Evolutionary conservation across 2,113 vertebrate genomes (phyloP).

Genomic region (Herpetotheres cachinnans): DNA sequence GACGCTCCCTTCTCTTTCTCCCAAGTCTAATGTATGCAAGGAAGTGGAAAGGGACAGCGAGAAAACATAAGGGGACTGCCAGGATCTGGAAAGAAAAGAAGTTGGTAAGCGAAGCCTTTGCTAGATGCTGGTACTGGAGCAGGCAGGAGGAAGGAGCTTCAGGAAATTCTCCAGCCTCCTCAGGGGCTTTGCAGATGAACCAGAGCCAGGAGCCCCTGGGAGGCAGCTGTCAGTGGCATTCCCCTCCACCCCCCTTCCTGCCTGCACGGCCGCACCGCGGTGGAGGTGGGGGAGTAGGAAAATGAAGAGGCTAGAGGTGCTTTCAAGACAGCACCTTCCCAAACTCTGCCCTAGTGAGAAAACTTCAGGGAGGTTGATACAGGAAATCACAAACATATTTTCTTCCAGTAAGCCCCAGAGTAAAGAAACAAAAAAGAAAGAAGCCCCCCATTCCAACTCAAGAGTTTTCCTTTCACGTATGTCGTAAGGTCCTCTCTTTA

Average conservation of each 20-base stretch:
- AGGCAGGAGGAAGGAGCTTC: not conserved
- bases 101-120: not conserved
- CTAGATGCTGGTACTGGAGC: not conserved
- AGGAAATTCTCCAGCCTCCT: constrained; percentile 55
- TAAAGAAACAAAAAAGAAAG: not conserved
- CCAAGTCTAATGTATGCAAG: not conserved
- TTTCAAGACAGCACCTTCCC: not conserved
- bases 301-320: not conserved
- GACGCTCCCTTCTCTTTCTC: not conserved
- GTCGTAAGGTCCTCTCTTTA: not conserved
- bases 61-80: not conserved
- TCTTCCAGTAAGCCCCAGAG: not conserved
- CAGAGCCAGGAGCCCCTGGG: constrained; percentile 6
- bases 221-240: constrained; percentile 55
- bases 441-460: not conserved
- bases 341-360: not conserved
- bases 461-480: not conserved
- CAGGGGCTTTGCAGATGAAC: constrained; percentile 39
- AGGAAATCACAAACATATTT: not conserved
- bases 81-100: not conserved
- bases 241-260: constrained; percentile 41
- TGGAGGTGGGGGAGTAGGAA: not conserved
- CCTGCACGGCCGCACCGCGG: not conserved
- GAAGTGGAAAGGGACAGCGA: not conserved
- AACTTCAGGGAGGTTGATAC: not conserved